Base-by-base conservation (phyloP, 2,888 invertebrate genomes). In the Automeris io region DNA sequence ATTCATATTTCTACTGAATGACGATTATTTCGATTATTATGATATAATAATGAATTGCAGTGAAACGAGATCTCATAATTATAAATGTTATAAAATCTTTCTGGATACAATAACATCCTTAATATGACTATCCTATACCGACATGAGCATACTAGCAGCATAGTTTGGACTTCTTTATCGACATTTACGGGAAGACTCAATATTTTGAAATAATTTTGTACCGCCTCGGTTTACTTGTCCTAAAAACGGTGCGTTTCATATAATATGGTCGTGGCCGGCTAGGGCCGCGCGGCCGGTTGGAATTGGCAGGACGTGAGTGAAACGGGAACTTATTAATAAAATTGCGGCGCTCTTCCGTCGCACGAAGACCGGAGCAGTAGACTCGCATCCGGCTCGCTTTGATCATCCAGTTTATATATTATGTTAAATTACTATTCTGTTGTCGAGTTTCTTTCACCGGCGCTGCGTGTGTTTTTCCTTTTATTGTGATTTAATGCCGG, bases 281-380 rank as follows among this genome's bases (percentile, higher is more conserved):
- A n/a, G n/a, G n/a, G n/a, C n/a, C n/a, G n/a, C n/a, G n/a, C n/a
- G n/a, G n/a, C 19, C 32, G 36, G 33, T 33, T 21, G 33, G 63
- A 71, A 77, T 69, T 72, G 66, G 68, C 79, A 78, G 81, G 79
- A 80, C 74, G 77, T 58, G 61, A 69, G 61, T 70, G 70, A 73
- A 78, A 79, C 80, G 78, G 81, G 80, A 81, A 79, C 79, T 76
- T 78, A 78, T 80, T 79, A 79, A 81, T 82, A 78, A 78, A 80
- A 80, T 77, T 62, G 75, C 75, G 68, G 65, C 70, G 70, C 66
- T 72, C 73, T 81, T 79, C 81, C 82, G 76, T 62, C 63, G 64
- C 61, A 57, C 68, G 68, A 69, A 67, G 68, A 67, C 57, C 62
- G 61, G 62, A 67, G 62, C 67, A 65, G 58, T 62, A 56, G 62